These are phyloP conservation scores for Centropristis striata DNA, from an alignment of 2,113 vertebrate species.

Conservation along the genomic window DNA sequence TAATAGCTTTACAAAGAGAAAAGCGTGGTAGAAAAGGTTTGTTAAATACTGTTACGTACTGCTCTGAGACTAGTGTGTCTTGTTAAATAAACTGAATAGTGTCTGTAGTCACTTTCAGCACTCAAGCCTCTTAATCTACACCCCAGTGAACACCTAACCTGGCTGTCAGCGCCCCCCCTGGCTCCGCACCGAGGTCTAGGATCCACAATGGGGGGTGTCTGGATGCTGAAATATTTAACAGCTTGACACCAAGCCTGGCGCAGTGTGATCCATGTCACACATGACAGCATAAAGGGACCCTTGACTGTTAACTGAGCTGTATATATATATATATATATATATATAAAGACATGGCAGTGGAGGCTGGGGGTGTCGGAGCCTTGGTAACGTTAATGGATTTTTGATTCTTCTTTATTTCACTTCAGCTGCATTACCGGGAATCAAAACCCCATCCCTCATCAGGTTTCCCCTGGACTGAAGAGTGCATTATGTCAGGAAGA, in stretches of 20 bases:
- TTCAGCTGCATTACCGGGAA: conserved; percentile 49
- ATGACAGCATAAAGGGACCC: conserved; percentile 26
- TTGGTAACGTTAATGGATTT: conserved; percentile 36
- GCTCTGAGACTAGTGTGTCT: not conserved
- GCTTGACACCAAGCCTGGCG: conserved; percentile 46
- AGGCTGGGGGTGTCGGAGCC: not conserved
- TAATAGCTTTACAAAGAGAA: conserved; percentile 18
- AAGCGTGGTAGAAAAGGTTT: conserved; percentile 3
- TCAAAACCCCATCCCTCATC: conserved; percentile 36
- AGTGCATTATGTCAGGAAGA: conserved; percentile 29
- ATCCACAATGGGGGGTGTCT: conserved; percentile 45
- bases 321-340: not conserved
- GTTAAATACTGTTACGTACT: conserved; percentile 10
- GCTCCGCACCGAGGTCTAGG: conserved; percentile 31
- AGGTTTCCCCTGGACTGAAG: conserved; percentile 19
- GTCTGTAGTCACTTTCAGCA: conserved; percentile 10
- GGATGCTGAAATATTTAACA: conserved; percentile 69
- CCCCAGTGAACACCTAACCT: conserved; percentile 26
- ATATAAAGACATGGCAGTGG: conserved; percentile 2
- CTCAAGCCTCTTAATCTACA: not conserved
- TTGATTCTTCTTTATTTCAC: conserved; percentile 30
- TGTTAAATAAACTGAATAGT: conserved; percentile 7
- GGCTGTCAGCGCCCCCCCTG: not conserved
- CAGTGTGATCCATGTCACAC: conserved; percentile 56
- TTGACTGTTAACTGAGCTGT: not conserved